Evolutionary conservation across 1,140 invertebrate genomes (phyloP), one percentile per base, ranked within the genome.

Genomic region (Mya arenaria): DNA sequence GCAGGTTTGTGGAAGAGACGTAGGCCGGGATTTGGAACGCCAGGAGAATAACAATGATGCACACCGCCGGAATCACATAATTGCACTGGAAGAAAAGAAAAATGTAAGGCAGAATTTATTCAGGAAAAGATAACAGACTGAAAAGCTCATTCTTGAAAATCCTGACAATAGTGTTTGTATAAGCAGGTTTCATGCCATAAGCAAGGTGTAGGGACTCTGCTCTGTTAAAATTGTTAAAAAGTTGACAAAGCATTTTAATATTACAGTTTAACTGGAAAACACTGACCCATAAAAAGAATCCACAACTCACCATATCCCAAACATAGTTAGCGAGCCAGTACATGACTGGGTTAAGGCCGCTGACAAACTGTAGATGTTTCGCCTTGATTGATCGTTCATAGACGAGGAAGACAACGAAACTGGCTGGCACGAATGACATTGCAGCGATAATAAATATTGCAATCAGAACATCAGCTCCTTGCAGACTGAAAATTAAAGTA

Each of bases 311-410:
- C 89, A 95, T 92, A 90, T 96, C 95, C 94, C 95, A 96, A 15
- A 94, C 83, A 85, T 94, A 95, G 75, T 94, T 94, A 62, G 93
- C 92, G 0, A 94, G 82, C 92, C 92, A 93, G 86, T 93, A 93
- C 66, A 93, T 89, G 48, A 90, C 84, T 28, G 94, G 93, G 80
- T 94, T 94, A 10, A 96, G 93, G 4, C 97, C 97, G 44, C 96
- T 96, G 39, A 97, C 96, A 89, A 96, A 94, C 91, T 96, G 95
- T 25, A 96, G 90, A 83, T 96, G 95, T 87, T 96, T 96, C 41
- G 94, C 93, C 85, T 95, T 94, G 74, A 92, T 93, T 0, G 92
- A 92, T 72, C 94, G 87, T 86, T 96, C 95, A 87, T 95, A 94
- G 41, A 96, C 94, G 5, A 95, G 94, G 88, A 96, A 97, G 0